These are phyloP conservation scores for Ypsolopha scabrella DNA, from an alignment of 2,888 invertebrate species.

Conservation along the genomic window DNA sequence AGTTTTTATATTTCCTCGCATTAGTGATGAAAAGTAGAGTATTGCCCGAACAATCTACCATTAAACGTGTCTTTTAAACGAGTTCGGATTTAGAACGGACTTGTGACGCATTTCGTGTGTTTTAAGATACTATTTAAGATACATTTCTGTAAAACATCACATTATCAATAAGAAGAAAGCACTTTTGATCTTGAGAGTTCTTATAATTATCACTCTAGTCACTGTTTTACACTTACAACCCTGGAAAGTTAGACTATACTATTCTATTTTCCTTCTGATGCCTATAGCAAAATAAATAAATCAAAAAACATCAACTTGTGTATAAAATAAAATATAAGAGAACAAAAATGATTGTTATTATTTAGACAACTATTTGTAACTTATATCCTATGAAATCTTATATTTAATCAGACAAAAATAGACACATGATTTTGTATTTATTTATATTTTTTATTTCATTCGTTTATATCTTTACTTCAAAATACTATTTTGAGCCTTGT, in stretches of 20 bases:
- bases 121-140: too few relatives aligned
- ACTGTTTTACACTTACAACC: slow-evolving; percentile 21
- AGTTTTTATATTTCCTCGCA: too few relatives aligned
- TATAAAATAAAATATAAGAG: not conserved
- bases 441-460: not conserved
- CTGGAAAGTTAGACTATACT: slow-evolving; percentile 41
- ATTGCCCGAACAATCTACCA: too few relatives aligned
- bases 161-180: too few relatives aligned
- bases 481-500: not conserved
- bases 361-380: not conserved
- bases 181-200: slow-evolving; percentile 1
- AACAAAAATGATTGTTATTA: not conserved
- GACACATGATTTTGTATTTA: not conserved
- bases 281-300: not conserved
- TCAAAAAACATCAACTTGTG: not conserved
- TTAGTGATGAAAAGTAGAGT: too few relatives aligned
- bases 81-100: too few relatives aligned
- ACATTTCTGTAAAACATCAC: too few relatives aligned
- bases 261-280: slow-evolving; percentile 18
- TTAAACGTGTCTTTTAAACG: too few relatives aligned
- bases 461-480: not conserved
- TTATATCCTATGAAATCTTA: not conserved
- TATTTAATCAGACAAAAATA: slow-evolving; percentile 5
- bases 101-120: too few relatives aligned
- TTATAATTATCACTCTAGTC: not conserved